Conservation (phyloP, 2,888 invertebrate genomes). For the Entomobrya multifasciata region DNA sequence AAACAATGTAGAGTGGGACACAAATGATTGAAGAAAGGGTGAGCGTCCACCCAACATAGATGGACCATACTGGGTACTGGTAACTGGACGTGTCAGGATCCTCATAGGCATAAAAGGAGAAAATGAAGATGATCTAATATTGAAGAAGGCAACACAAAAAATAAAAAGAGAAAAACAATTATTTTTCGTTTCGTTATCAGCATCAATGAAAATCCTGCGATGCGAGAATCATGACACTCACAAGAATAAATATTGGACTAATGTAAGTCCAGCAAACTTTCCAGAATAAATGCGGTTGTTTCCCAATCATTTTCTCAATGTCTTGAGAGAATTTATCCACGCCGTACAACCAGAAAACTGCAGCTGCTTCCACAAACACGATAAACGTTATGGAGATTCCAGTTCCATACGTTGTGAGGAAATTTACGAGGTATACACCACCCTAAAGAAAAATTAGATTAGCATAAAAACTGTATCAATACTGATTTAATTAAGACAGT, state of each 20-base stretch:
- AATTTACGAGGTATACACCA: conserved; percentile 92
- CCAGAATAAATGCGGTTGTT: conserved; percentile 90
- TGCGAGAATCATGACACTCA: conserved; percentile 81
- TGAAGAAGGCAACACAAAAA: not conserved
- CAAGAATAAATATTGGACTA: conserved; percentile 91
- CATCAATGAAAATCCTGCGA: not conserved
- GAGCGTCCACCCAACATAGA: conserved; percentile 90
- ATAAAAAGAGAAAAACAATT: not conserved
- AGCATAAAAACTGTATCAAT: conserved; percentile 16
- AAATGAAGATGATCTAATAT: conserved; percentile 88
- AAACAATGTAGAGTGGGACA: conserved; percentile 91
- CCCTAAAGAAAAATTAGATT: conserved; percentile 84
- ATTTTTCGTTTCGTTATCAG: too few species aligned
- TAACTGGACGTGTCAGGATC: conserved; percentile 87
- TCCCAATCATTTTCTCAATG: conserved; percentile 91
- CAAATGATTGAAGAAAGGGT: conserved; percentile 92
- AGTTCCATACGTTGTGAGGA: conserved; percentile 93
- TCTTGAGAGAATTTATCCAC: conserved; percentile 90
- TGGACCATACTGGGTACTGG: conserved; percentile 90
- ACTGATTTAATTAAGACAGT: not conserved
- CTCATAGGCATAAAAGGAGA: conserved; percentile 90
- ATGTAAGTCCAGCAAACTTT: conserved; percentile 92
- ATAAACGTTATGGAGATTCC: conserved; percentile 93
- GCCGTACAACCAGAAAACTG: conserved; percentile 94
- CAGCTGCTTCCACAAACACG: conserved; percentile 94